phyloP scores from a whole-genome alignment of 2,888 invertebrate genomes.

The Drosophila cognata region DNA sequence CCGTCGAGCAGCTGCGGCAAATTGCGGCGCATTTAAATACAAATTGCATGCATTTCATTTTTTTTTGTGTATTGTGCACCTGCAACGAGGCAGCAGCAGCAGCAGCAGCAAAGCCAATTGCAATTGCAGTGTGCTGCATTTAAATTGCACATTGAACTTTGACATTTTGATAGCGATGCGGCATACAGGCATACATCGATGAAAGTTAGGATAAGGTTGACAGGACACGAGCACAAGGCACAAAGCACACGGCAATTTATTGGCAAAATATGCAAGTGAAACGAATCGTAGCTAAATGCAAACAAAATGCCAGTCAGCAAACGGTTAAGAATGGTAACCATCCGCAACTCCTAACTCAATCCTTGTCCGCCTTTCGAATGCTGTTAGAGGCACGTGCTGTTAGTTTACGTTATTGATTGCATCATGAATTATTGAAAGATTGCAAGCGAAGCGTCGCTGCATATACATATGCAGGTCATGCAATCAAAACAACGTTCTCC shows the following conservation, averaged over 20 bases:
- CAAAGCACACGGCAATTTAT: slow-evolving; percentile 61
- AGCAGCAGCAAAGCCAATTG: slow-evolving; percentile 52
- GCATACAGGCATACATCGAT: slow-evolving; percentile 42
- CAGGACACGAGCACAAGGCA: slow-evolving; percentile 2
- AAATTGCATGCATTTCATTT: slow-evolving; percentile 70
- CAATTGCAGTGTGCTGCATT: slow-evolving; percentile 74
- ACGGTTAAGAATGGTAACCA: slow-evolving; percentile 51
- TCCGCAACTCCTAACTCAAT: slow-evolving; percentile 21
- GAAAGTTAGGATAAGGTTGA: slow-evolving; percentile 61
- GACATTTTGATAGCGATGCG: slow-evolving; percentile 72
- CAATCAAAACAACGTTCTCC: slow-evolving; percentile 26
- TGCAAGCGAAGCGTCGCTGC: slow-evolving; percentile 41
- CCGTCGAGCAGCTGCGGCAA: slow-evolving; percentile 45
- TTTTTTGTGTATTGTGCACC: slow-evolving; percentile 15
- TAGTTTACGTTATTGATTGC: slow-evolving; percentile 76
- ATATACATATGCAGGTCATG: slow-evolving; percentile 53
- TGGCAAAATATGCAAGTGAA: slow-evolving; percentile 74
- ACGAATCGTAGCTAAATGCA: slow-evolving; percentile 67
- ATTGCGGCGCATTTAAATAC: slow-evolving; percentile 73
- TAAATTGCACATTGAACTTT: slow-evolving; percentile 80
- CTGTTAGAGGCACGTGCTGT: slow-evolving; percentile 60
- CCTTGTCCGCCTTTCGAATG: background rate
- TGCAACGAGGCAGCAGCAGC: slow-evolving; percentile 25
- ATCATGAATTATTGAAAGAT: slow-evolving; percentile 77
- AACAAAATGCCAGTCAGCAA: slow-evolving; percentile 57